Percentiles rank a stretch among this genome's conserved stretches.
Evolutionary conservation across 2,888 invertebrate species (phyloP).

Genomic region (Chymomyza amoena): DNA sequence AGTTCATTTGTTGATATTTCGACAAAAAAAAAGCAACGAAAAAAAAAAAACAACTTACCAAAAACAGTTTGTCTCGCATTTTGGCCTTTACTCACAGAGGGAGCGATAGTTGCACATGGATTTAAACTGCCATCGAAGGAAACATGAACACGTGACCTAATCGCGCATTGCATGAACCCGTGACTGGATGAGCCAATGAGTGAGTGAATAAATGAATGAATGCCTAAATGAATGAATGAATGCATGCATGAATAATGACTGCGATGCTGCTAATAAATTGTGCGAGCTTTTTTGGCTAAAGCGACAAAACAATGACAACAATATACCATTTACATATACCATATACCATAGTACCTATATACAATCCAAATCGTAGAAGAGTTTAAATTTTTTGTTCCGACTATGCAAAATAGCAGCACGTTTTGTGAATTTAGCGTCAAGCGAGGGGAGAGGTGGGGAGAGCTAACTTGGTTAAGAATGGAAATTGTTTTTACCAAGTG

Average conservation of each 20-base stretch:
- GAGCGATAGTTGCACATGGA: conserved; percentile 4
- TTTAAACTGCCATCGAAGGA: conserved; percentile 11
- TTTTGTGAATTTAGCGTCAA: conserved; percentile 68
- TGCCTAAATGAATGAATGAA: conserved; percentile 26
- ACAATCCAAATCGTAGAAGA: conserved; percentile 13
- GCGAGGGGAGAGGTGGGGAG: not conserved
- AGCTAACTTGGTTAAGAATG: conserved; percentile 8
- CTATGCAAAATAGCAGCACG: conserved; percentile 72
- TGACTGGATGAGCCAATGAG: conserved; percentile 5
- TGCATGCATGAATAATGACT: conserved; percentile 11
- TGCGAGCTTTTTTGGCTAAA: conserved; percentile 43
- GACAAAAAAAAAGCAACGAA: conserved; percentile 32
- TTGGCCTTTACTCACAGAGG: conserved; percentile 56
- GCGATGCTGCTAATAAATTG: conserved; percentile 47
- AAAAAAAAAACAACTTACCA: not conserved
- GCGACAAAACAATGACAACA: conserved; percentile 23
- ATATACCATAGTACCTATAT: no score
- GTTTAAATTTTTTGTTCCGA: conserved; percentile 31
- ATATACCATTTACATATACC: conserved; percentile 39
- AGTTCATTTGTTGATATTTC: conserved; percentile 73
- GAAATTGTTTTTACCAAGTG: conserved; percentile 56
- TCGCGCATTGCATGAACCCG: conserved; percentile 2
- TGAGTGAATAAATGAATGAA: conserved; percentile 19
- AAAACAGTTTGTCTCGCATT: conserved; percentile 40
- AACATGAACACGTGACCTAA: conserved; percentile 13